phyloP scores from a whole-genome alignment of 2,888 invertebrate species.

The Terebella lapidaria region DNA sequence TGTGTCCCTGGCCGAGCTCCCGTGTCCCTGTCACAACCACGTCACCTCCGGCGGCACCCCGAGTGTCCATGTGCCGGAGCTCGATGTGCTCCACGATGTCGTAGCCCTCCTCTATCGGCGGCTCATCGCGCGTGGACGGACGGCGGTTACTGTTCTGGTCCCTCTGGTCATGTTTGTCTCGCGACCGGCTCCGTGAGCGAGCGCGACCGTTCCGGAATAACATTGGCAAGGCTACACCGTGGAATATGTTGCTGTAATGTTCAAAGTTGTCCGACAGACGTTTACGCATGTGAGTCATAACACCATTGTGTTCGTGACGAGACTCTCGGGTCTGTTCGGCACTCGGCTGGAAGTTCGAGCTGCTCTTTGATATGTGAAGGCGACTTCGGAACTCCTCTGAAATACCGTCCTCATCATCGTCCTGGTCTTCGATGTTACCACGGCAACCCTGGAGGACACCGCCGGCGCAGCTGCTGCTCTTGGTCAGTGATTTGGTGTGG shows the following conservation, averaged over 20 bases:
- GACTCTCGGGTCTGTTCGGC: too few relatives aligned
- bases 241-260: slow-evolving; percentile 13
- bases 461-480: neutral
- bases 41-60: too few relatives aligned
- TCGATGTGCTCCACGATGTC: slow-evolving; percentile 24
- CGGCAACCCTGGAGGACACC: neutral
- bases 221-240: slow-evolving; percentile 8
- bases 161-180: neutral
- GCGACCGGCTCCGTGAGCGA: neutral
- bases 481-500: neutral
- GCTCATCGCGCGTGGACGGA: neutral
- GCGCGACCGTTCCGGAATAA: slow-evolving; percentile 7
- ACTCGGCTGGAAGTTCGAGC: neutral
- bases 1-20: slow-evolving; percentile 19
- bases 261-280: slow-evolving; percentile 14
- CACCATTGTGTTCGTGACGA: neutral
- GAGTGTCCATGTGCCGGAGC: slow-evolving; percentile 22
- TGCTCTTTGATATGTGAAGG: neutral
- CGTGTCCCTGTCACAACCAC: slow-evolving; percentile 9
- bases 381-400: neutral
- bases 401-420: neutral
- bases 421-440: neutral
- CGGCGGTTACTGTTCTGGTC: neutral
- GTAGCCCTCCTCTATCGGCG: slow-evolving; percentile 12
- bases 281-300: slow-evolving; percentile 14